Conservation (phyloP, 37 sponge, comb jelly and placozoan genomes). For the Geodia barretti region DNA sequence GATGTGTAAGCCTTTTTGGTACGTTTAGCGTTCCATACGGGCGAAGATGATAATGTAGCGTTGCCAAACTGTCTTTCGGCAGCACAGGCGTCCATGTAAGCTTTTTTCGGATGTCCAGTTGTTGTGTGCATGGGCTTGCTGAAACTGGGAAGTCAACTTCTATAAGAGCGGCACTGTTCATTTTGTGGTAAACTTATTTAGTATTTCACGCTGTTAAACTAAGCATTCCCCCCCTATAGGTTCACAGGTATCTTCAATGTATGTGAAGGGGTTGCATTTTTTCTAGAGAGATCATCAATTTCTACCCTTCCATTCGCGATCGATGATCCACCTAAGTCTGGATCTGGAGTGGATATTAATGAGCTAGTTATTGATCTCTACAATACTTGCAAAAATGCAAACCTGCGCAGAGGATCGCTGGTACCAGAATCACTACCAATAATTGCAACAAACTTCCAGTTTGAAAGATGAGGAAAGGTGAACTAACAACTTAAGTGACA, state of each 20-base stretch:
- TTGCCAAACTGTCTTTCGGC: too few species aligned
- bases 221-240: too few species aligned
- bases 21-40: too few species aligned
- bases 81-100: too few species aligned
- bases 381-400: constrained; percentile 4
- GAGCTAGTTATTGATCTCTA: constrained; percentile 20
- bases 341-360: neutral
- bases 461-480: too few species aligned
- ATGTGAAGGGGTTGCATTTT: too few species aligned
- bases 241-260: too few species aligned
- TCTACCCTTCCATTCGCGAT: constrained; percentile 17
- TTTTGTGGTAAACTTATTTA: neutral
- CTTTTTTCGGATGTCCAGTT: neutral
- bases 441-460: constrained; percentile 9
- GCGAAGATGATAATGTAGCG: too few species aligned
- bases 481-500: too few species aligned
- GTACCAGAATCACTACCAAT: constrained; percentile 4
- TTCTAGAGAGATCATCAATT: neutral
- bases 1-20: too few species aligned
- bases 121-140: neutral
- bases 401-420: neutral
- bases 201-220: neutral
- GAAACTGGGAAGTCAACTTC: constrained; percentile 23
- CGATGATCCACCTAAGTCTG: neutral
- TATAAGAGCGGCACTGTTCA: constrained; percentile 6